phyloP scores from a whole-genome alignment of 2,113 vertebrate genomes.

The Brienomyrus longianalis region DNA sequence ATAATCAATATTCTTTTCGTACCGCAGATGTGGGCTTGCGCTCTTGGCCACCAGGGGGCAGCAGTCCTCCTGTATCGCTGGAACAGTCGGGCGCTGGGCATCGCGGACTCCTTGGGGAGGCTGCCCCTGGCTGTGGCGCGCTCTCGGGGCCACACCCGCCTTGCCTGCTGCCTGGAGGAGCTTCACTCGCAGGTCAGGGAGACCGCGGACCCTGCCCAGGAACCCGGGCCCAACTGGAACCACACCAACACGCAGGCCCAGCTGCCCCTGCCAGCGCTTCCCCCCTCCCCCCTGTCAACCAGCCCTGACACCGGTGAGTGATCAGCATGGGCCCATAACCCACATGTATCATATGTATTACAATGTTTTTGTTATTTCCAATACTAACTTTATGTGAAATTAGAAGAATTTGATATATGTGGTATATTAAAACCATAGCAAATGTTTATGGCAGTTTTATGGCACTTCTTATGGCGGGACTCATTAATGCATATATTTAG shows the following conservation, averaged over 20 bases:
- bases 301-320: slow-evolving; percentile 75
- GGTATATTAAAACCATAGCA: not conserved
- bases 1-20: not conserved
- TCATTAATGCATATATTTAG: not conserved
- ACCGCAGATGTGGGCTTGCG: slow-evolving; percentile 82
- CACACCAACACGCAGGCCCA: slow-evolving; percentile 21
- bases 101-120: slow-evolving; percentile 79
- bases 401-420: not conserved
- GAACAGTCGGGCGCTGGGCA: slow-evolving; percentile 69
- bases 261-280: slow-evolving; percentile 16
- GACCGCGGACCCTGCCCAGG: slow-evolving; percentile 14
- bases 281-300: slow-evolving; percentile 64
- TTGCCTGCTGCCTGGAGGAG: slow-evolving; percentile 72
- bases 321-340: not conserved
- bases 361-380: not conserved
- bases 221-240: not conserved
- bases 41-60: slow-evolving; percentile 73
- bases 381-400: not conserved
- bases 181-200: slow-evolving; percentile 59
- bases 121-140: slow-evolving; percentile 76
- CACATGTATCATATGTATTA: not conserved
- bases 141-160: slow-evolving; percentile 73
- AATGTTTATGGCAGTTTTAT: not conserved
- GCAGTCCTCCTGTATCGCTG: slow-evolving; percentile 75
- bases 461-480: not conserved